A percentile compares a stretch with the other conserved stretches of the same genome.
phyloP scores from a whole-genome alignment of 2,888 invertebrate genomes.

The Cyaniris semiargus region DNA sequence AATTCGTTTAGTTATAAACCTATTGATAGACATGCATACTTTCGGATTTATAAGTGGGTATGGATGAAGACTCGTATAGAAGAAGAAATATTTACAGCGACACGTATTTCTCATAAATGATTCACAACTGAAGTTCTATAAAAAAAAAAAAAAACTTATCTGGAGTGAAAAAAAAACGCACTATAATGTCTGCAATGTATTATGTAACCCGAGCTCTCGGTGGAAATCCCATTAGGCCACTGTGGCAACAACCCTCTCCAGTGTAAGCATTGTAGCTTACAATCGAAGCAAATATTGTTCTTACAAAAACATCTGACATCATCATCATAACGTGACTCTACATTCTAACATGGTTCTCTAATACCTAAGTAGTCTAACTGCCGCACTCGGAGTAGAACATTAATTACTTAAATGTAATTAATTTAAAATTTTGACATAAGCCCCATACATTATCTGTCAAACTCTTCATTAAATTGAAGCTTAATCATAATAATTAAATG shows the following conservation, averaged over 20 bases:
- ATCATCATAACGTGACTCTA: not conserved
- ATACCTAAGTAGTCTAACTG: no score
- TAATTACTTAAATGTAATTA: no score
- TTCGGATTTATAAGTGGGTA: no score
- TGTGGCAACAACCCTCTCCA: slow-evolving; percentile 19
- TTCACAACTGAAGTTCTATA: not conserved
- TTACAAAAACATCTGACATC: slow-evolving; percentile 11
- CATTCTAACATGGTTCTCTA: not conserved
- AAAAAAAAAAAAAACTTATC: not conserved
- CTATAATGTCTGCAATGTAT: not conserved
- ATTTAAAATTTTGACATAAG: no score
- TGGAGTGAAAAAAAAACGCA: not conserved
- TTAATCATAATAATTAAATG: no score
- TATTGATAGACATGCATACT: no score
- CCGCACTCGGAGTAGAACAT: no score
- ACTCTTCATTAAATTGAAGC: no score
- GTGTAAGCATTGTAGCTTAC: slow-evolving; percentile 22
- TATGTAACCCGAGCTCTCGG: slow-evolving; percentile 21
- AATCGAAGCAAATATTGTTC: slow-evolving; percentile 26
- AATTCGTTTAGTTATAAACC: no score
- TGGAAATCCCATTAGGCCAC: slow-evolving; percentile 25
- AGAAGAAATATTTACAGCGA: no score
- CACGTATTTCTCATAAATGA: not conserved
- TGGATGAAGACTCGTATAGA: no score
- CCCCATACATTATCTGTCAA: no score